Evolutionary conservation across 2,113 vertebrate genomes (phyloP).

Genomic region (Epinephelus fuscoguttatus): DNA sequence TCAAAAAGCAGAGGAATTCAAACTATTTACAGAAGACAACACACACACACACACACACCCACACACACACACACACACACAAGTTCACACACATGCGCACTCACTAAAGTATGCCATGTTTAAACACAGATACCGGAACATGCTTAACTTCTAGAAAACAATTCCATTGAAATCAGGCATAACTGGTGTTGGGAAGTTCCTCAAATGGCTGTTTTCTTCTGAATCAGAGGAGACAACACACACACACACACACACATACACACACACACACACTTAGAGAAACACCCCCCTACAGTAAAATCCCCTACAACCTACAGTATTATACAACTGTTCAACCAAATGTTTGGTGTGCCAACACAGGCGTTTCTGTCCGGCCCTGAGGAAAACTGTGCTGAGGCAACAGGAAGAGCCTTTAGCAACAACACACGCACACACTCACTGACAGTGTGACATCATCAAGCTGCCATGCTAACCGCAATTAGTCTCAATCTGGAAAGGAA

Average conservation of each 20-base stretch:
- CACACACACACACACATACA: neutral
- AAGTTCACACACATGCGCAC: slow-evolving; percentile 34
- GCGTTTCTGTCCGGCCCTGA: slow-evolving; percentile 50
- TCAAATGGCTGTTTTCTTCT: neutral
- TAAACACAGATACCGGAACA: slow-evolving; percentile 10
- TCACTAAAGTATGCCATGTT: slow-evolving; percentile 5
- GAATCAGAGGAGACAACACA: neutral
- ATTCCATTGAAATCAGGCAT: neutral
- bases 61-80: slow-evolving; percentile 29
- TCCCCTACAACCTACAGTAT: neutral
- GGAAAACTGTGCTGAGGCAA: slow-evolving; percentile 63
- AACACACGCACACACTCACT: slow-evolving; percentile 8
- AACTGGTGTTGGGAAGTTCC: neutral
- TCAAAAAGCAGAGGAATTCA: slow-evolving; percentile 75
- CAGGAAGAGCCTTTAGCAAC: slow-evolving; percentile 60
- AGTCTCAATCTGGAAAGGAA: slow-evolving; percentile 2
- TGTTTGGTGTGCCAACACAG: slow-evolving; percentile 45
- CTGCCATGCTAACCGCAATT: slow-evolving; percentile 9
- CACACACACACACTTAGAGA: neutral
- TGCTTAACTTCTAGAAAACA: neutral
- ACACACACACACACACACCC: neutral
- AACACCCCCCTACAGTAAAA: too few species aligned
- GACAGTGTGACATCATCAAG: slow-evolving; percentile 47
- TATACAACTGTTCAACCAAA: slow-evolving; percentile 11
- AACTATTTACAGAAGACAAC: slow-evolving; percentile 71